Evolutionary conservation across 53 echinoderm and acorn worm genomes (phyloP).

Genomic region (Apostichopus leukothele): DNA sequence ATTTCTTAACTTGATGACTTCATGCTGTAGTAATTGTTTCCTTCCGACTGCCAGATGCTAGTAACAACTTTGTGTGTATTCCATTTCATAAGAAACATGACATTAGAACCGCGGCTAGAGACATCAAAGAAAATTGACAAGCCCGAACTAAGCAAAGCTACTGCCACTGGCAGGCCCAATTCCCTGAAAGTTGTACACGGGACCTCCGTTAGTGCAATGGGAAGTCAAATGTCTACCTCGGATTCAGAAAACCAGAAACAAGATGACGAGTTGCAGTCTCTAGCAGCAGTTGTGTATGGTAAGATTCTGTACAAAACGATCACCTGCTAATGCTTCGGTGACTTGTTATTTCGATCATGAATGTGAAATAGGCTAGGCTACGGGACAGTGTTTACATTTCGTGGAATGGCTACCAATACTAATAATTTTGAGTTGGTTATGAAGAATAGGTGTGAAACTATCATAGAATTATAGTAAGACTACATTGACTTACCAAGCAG

Average conservation of each 20-base stretch:
- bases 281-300: slow-evolving; percentile 30
- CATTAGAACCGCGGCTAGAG: neutral
- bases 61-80: slow-evolving; percentile 21
- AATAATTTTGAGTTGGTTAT: no score
- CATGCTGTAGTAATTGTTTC: no score
- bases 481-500: no score
- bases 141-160: no score
- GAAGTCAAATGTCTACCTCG: neutral
- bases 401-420: neutral
- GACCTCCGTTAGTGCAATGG: no score
- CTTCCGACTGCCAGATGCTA: neutral
- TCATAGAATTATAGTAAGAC: no score
- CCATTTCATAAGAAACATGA: slow-evolving; percentile 3
- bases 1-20: no score
- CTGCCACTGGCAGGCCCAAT: neutral
- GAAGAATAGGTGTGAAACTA: no score
- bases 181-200: neutral
- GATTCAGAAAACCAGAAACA: neutral
- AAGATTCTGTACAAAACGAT: neutral
- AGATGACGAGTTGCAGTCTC: slow-evolving; percentile 16
- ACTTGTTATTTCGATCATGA: no score
- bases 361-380: no score
- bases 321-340: no score
- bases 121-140: no score
- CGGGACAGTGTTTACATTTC: neutral